Conservation (phyloP, 2,113 vertebrate species). For the Scatophagus argus region DNA sequence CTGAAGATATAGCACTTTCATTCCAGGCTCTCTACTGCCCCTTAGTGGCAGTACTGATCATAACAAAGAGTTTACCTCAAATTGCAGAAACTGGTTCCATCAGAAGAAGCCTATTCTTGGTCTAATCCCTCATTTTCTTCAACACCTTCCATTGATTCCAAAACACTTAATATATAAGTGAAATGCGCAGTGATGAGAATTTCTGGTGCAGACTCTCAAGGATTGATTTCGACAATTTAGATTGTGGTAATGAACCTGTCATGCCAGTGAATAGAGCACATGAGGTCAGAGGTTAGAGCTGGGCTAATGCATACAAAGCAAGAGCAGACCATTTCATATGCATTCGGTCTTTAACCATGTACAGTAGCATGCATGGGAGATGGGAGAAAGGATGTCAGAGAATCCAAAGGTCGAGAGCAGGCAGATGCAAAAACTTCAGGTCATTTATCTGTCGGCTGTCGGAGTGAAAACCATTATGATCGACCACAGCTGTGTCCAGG, state of each 20-base stretch:
- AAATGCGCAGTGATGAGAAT: constrained; percentile 34
- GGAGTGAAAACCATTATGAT: constrained; percentile 69
- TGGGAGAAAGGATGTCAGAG: no score
- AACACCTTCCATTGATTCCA: constrained; percentile 58
- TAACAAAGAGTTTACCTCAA: constrained; percentile 1
- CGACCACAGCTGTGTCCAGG: constrained; percentile 66
- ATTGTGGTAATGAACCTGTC: constrained; percentile 68
- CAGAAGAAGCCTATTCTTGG: constrained; percentile 20
- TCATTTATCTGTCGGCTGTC: constrained; percentile 67
- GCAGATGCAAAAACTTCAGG: constrained; percentile 42
- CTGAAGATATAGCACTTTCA: constrained; percentile 16
- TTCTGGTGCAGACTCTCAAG: constrained; percentile 11
- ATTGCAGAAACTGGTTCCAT: constrained; percentile 20
- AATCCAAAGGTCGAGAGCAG: no score
- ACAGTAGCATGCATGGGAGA: constrained; percentile 16
- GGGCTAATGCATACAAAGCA: constrained; percentile 56
- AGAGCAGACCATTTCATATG: not conserved
- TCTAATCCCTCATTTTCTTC: constrained; percentile 37
- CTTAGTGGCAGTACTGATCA: constrained; percentile 52
- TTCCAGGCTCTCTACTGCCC: constrained; percentile 74
- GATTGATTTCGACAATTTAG: constrained; percentile 61
- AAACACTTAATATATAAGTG: constrained; percentile 51
- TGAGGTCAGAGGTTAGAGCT: constrained; percentile 54
- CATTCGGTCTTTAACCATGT: constrained; percentile 19
- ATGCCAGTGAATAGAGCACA: constrained; percentile 13